phyloP scores from a whole-genome alignment of 2,888 invertebrate species.

The Drosophila birchii region DNA sequence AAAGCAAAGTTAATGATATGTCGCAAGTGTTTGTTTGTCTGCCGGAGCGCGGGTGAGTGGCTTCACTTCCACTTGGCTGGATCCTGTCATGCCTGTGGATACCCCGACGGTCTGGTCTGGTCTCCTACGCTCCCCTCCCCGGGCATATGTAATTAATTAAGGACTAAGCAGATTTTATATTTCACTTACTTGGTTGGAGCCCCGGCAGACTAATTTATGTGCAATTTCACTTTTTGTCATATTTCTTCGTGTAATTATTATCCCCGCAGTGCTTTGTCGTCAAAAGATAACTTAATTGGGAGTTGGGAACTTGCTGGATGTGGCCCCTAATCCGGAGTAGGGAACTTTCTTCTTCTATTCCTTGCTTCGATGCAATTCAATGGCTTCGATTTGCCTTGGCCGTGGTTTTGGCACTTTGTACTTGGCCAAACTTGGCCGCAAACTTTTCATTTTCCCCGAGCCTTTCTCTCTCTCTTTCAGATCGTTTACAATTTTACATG shows the following conservation, averaged over 20 bases:
- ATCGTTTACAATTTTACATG: slow-evolving; percentile 42
- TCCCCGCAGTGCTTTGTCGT: slow-evolving; percentile 19
- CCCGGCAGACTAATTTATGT: slow-evolving; percentile 46
- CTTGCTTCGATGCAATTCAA: slow-evolving; percentile 21
- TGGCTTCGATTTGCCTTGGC: slow-evolving; percentile 33
- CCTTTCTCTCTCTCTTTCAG: not conserved
- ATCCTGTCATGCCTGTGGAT: slow-evolving; percentile 24
- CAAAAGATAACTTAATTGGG: slow-evolving; percentile 24
- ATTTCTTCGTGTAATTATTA: slow-evolving; percentile 35
- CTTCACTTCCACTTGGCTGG: slow-evolving; percentile 37
- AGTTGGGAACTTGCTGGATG: not conserved
- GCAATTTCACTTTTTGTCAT: slow-evolving; percentile 29
- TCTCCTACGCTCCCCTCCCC: not conserved
- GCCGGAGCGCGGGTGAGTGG: slow-evolving; percentile 30
- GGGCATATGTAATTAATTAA: slow-evolving; percentile 62
- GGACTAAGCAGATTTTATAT: slow-evolving; percentile 54
- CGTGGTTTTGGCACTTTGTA: slow-evolving; percentile 39
- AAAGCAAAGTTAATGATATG: slow-evolving; percentile 78
- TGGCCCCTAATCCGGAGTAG: not conserved
- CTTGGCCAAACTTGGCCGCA: slow-evolving; percentile 28
- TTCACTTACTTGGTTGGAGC: slow-evolving; percentile 18
- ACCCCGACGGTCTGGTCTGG: not conserved
- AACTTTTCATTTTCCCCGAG: slow-evolving; percentile 33
- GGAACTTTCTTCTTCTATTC: slow-evolving; percentile 3
- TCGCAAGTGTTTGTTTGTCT: slow-evolving; percentile 51